Percentiles rank a stretch among this genome's conserved stretches.
Evolutionary conservation across 2,888 invertebrate genomes (phyloP).

Genomic region (Branchellion lobata): DNA sequence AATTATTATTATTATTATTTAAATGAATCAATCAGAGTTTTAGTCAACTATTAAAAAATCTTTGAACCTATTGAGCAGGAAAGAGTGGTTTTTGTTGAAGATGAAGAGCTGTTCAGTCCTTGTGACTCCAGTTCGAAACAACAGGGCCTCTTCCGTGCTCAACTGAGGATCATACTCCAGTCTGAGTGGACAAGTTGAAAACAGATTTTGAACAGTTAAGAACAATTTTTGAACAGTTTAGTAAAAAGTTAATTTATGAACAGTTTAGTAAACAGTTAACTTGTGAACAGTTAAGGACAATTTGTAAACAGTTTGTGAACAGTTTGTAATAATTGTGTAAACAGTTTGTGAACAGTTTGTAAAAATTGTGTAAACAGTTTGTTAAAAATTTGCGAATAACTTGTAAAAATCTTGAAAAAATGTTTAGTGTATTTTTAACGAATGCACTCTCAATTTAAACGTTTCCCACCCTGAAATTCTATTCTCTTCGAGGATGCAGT

Average conservation of each 20-base stretch:
- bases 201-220: not conserved
- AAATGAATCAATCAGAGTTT: too few species aligned
- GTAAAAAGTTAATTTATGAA: not conserved
- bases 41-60: not conserved
- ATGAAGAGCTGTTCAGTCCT: constrained; percentile 32
- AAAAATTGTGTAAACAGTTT: not conserved
- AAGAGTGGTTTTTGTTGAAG: constrained; percentile 29
- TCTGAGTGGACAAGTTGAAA: not conserved
- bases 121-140: constrained; percentile 54
- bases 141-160: constrained; percentile 64
- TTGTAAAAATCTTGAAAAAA: too few species aligned
- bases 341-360: too few species aligned
- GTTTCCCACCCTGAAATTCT: constrained; percentile 83
- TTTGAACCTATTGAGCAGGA: constrained; percentile 20
- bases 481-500: constrained; percentile 72
- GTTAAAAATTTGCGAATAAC: not conserved
- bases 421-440: not conserved
- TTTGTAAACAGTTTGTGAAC: too few species aligned
- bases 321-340: too few species aligned
- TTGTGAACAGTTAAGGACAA: too few species aligned
- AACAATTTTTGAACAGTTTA: not conserved
- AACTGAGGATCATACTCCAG: constrained; percentile 82
- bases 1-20: too few species aligned
- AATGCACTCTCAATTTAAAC: not conserved
- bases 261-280: too few species aligned